Conservation (phyloP, 1,140 invertebrate species). For the Drosophila navojoa region DNA sequence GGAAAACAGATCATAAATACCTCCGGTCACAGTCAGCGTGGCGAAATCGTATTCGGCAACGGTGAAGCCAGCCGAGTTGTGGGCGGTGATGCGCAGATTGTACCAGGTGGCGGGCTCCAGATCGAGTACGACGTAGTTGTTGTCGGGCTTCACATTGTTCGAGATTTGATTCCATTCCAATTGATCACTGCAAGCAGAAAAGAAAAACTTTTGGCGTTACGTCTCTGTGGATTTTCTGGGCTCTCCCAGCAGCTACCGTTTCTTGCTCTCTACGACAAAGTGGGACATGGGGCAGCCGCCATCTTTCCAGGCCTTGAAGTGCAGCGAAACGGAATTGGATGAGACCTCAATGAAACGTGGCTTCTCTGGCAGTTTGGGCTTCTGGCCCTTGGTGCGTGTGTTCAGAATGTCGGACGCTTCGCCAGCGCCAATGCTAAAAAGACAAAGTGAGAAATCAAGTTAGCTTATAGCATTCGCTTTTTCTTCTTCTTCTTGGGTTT, state of each 20-base stretch:
- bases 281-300: conserved; percentile 98
- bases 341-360: conserved; percentile 96
- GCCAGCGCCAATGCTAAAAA: conserved; percentile 92
- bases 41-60: conserved; percentile 97
- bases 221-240: neutral
- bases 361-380: conserved; percentile 94
- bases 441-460: neutral
- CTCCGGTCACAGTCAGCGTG: conserved; percentile 96
- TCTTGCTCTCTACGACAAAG: conserved; percentile 98
- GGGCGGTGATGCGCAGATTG: conserved; percentile 94
- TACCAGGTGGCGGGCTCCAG: conserved; percentile 97
- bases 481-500: fast-evolving
- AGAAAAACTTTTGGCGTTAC: neutral
- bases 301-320: conserved; percentile 96
- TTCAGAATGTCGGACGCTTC: conserved; percentile 94
- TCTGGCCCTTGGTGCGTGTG: conserved; percentile 93
- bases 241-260: conserved; percentile 87
- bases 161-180: conserved; percentile 96
- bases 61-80: conserved; percentile 97
- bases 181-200: conserved; percentile 86
- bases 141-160: conserved; percentile 95
- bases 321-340: conserved; percentile 94
- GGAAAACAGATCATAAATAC: conserved; percentile 86
- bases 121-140: conserved; percentile 95
- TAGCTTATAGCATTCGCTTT: neutral